Base-by-base conservation (phyloP, 2,113 vertebrate genomes). In the Dryoscopus gambensis region DNA sequence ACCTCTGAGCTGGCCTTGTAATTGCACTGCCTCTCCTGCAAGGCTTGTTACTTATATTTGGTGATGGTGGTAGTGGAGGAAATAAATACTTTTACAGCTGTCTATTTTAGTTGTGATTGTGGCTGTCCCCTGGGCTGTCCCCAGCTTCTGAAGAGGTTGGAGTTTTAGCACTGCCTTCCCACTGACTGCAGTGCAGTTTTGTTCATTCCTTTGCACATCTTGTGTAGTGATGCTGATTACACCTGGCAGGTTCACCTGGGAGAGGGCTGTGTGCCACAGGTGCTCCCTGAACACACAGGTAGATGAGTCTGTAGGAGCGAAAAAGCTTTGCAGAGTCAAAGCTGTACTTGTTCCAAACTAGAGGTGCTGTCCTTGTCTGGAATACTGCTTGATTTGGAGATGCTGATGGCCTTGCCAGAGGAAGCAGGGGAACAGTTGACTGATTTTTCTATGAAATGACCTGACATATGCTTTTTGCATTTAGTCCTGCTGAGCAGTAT, bases 401-500 rank as follows among this genome's bases (percentile, higher is more conserved):
- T 83, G 22, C 18, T 57, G 39, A 47, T 82, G 55, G 33, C 23
- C 7, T 62, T 74, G 49, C 28, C 17, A 16, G 28, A 7, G 15
- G 46, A 40, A 85, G 40, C 13, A 39, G 33, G 21, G 46, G 44
- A 53, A 12, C 14, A 39, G 27, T 18, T 44, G 23, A 22, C 40
- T 85, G 67, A 25, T 71, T 64, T 18, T 6, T 21, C 33, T 77
- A 1, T 77, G 42, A 59, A 82, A 19, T 87, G 12, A 64, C 47
- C 21, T 95, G 73, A 75, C 4, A 27, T 64, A 75, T 89, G 23
- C 14, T 44, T 89, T 68, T 59, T 93, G 73, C n/a, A 20, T 67
- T 86, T 74, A 98, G 98, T 91, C 84, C 79, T 44, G 90, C 98
- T 79, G 96, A 98, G 53, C 95, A 95, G 74, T 98, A 97, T 89